Percentiles rank a stretch among this genome's conserved stretches.
phyloP scores from a whole-genome alignment of 2,113 vertebrate genomes.

The Melanerpes aurifrons region DNA sequence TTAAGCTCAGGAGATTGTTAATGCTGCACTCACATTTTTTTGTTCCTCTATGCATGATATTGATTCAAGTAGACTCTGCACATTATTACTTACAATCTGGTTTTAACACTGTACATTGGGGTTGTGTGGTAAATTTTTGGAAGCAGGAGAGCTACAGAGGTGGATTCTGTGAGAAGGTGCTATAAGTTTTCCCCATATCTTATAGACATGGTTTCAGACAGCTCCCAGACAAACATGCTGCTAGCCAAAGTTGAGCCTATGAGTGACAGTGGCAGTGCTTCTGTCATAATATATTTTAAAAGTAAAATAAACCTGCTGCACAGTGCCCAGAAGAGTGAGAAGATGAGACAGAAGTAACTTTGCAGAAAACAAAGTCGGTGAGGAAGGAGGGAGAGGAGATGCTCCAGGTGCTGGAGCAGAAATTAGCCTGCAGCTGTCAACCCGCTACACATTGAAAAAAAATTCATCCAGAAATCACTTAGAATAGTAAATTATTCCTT shows the following conservation, averaged over 20 bases:
- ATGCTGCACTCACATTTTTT: background rate
- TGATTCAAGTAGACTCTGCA: background rate
- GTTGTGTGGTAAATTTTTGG: too few species aligned
- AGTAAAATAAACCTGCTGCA: background rate
- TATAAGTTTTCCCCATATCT: too few species aligned
- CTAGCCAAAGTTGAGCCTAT: background rate
- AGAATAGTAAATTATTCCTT: background rate
- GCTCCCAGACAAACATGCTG: rapidly evolving
- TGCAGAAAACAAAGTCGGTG: background rate
- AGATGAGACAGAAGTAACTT: background rate
- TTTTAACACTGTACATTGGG: background rate
- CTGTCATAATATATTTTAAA: background rate
- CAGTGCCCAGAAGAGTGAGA: background rate
- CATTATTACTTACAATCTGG: background rate
- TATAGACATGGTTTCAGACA: too few species aligned
- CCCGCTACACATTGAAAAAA: background rate
- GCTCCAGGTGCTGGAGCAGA: too few species aligned
- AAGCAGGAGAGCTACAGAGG: too few species aligned
- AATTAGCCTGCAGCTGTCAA: background rate
- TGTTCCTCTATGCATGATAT: background rate
- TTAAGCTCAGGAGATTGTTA: background rate
- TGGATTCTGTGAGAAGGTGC: too few species aligned
- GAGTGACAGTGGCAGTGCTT: rapidly evolving
- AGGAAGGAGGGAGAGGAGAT: too few species aligned
- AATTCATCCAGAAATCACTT: background rate